These are phyloP conservation scores for Glandiceps talaboti DNA, from an alignment of 53 echinoderm and acorn worm genomes.

Conservation along the genomic window DNA sequence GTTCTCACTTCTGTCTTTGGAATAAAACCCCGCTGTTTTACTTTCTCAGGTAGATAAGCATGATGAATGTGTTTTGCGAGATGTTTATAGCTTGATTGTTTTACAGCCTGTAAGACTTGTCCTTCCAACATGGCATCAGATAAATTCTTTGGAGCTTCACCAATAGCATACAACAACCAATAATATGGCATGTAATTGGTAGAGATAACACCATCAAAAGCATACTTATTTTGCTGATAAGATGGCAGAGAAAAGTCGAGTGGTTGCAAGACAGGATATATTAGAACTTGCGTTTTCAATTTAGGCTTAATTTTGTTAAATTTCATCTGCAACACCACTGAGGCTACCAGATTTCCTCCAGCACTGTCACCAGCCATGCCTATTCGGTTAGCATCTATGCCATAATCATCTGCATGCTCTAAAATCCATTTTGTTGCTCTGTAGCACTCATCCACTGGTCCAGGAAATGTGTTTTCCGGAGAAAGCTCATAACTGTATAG, in stretches of 20 bases:
- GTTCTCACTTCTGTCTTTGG: constrained; percentile 29
- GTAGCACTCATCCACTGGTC: constrained; percentile 56
- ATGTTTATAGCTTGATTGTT: not conserved
- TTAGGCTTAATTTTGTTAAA: constrained; percentile 39
- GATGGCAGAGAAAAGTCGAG: constrained; percentile 70
- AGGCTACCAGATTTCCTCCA: constrained; percentile 65
- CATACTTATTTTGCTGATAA: constrained; percentile 50
- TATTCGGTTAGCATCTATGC: constrained; percentile 48
- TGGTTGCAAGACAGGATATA: constrained; percentile 60
- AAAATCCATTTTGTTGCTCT: constrained; percentile 60
- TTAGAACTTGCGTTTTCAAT: constrained; percentile 43
- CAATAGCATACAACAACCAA: constrained; percentile 27
- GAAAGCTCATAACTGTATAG: constrained; percentile 69
- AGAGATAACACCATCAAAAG: not conserved
- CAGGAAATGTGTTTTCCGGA: constrained; percentile 54
- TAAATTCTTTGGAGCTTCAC: constrained; percentile 7
- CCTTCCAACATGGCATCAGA: constrained; percentile 11
- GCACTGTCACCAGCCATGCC: constrained; percentile 84
- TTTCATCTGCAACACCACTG: constrained; percentile 47
- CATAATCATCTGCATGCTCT: constrained; percentile 33
- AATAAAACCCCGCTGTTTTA: constrained; percentile 28
- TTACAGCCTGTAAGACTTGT: not conserved
- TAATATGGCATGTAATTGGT: constrained; percentile 2
- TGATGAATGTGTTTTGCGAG: constrained; percentile 45
- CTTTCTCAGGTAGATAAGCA: constrained; percentile 35